Evolutionary conservation across 2,113 vertebrate species (phyloP).

Genomic region (Apteryx mantelli): DNA sequence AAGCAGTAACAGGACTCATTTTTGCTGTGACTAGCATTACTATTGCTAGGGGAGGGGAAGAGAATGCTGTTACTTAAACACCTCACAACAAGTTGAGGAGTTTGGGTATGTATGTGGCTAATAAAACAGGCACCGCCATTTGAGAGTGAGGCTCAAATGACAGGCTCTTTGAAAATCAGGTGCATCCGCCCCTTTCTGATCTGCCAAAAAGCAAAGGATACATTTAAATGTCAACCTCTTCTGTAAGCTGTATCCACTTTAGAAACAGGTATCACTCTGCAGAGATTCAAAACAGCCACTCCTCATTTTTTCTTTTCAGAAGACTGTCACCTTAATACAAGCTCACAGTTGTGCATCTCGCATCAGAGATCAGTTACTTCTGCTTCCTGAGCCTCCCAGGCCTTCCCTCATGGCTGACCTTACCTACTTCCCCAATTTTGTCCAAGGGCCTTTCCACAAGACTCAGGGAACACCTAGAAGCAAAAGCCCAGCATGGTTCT

Average conservation of each 20-base stretch:
- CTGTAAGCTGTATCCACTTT: neutral
- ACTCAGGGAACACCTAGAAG: constrained; percentile 31
- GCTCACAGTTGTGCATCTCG: neutral
- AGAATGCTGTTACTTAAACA: neutral
- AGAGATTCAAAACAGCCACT: neutral
- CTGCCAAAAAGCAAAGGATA: neutral
- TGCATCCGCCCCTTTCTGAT: neutral
- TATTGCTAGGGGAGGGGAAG: neutral
- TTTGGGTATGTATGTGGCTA: neutral
- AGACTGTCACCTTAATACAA: neutral
- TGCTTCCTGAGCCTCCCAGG: constrained; percentile 29
- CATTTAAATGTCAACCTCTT: neutral
- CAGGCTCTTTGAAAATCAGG: neutral
- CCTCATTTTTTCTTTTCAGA: neutral
- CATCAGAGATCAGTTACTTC: constrained; percentile 32
- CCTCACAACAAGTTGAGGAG: neutral
- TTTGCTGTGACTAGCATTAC: neutral
- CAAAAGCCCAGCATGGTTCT: constrained; percentile 1
- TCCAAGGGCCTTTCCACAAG: neutral
- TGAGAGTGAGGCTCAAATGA: neutral
- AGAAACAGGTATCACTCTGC: neutral
- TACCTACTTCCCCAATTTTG: constrained; percentile 11
- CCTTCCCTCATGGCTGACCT: constrained; percentile 26
- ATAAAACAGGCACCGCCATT: neutral
- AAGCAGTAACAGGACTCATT: neutral